Base-by-base conservation (phyloP, 2,888 invertebrate species). In the Helobdella robusta region DNA sequence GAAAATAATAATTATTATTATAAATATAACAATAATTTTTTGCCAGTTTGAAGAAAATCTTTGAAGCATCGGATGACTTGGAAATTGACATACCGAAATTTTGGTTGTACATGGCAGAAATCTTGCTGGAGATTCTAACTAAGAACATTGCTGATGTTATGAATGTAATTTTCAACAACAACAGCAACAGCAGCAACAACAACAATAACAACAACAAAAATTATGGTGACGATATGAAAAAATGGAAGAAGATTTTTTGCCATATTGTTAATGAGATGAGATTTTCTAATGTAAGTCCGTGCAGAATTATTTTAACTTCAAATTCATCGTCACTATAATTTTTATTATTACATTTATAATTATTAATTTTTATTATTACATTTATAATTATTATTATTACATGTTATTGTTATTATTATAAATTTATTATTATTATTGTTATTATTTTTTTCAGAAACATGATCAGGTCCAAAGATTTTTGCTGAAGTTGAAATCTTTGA, bases 81-180 rank as follows among this genome's bases (percentile, higher is more conserved):
- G 56, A 56, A 18, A 56, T 56, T 56, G 56, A 56, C 56, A 56
- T 56, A 30, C 56, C 56, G 1, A 56, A 56, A 56, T 8, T 30
- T 56, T 23, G 56, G 30, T 28, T 30, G 4, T 56, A 56, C 28
- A n/a, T 56, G 6, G 32, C 56, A 3, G 56, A 56, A 6, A 56
- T 56, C n/a, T 56, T 56, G 28, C 32, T 56, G n/a, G 23, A 4
- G n/a, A 32, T 56, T 3, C 4, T 56, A 6, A n/a, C 32, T 56
- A 30, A 28, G 3, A 28, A 56, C 32, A 28, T 32, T n/a, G 28
- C 5, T n/a, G 56, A 30, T 25, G 23, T 56, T 56, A 30, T 18
- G 6, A 56, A 32, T 2, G 28, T 11, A 56, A 56, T 56, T 2
- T 56, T 56, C 32, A 1, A 2, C n/a, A n/a, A n/a, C n/a, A n/a